These are phyloP conservation scores for Plebejus anna DNA, from an alignment of 2,888 invertebrate genomes.

Conservation along the genomic window DNA sequence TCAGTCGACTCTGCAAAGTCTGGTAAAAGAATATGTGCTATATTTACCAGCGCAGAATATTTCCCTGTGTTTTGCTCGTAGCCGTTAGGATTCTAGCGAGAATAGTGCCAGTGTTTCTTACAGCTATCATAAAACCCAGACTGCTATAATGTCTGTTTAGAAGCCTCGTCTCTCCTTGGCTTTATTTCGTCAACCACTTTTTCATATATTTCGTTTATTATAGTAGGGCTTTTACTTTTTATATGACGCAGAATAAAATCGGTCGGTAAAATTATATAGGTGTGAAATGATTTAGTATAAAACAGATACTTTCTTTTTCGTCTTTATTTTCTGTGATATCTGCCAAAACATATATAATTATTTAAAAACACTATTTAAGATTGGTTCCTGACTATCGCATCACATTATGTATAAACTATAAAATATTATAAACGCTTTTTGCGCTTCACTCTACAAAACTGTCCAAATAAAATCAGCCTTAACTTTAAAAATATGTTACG, in stretches of 20 bases:
- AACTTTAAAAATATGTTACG: background rate
- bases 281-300: too few species aligned
- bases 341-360: too few species aligned
- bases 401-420: background rate
- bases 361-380: background rate
- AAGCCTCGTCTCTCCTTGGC: background rate
- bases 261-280: background rate
- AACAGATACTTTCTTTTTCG: too few species aligned
- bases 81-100: constrained; percentile 14
- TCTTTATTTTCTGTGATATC: too few species aligned
- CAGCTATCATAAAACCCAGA: constrained; percentile 8
- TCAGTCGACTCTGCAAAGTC: background rate
- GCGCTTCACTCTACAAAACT: background rate
- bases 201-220: background rate
- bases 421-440: background rate
- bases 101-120: constrained; percentile 2
- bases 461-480: background rate
- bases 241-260: background rate
- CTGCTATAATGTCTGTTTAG: background rate
- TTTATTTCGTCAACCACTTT: background rate
- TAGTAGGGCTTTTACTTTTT: background rate
- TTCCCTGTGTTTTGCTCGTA: background rate
- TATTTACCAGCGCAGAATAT: background rate
- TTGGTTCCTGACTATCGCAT: background rate
- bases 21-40: background rate